Conservation (phyloP, 2,797 vertebrate species). For the Ptychadena robeensis region DNA sequence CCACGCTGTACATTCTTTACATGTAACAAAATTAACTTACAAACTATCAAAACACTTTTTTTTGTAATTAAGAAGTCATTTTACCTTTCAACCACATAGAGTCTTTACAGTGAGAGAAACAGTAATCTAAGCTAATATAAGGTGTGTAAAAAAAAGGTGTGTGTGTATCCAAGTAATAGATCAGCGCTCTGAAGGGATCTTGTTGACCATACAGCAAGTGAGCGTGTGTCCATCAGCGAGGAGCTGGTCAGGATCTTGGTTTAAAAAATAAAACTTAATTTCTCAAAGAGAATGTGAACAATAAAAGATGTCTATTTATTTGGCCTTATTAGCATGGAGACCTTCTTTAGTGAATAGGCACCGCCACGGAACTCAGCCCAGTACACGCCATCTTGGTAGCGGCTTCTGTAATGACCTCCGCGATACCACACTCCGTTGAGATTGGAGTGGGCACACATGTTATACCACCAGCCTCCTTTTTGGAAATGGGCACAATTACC, state of each 20-base stretch:
- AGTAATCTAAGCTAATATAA: no score
- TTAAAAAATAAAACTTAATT: background rate
- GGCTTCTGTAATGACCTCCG: conserved; percentile 88
- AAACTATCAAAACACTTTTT: no score
- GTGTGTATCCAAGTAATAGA: no score
- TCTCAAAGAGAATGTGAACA: background rate
- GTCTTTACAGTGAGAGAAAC: no score
- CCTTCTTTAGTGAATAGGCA: conserved; percentile 87
- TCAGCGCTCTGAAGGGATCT: no score
- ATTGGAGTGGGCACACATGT: conserved; percentile 92
- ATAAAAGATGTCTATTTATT: conserved; percentile 17
- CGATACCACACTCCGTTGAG: conserved; percentile 91
- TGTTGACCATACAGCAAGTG: no score
- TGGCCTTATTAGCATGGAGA: conserved; percentile 82
- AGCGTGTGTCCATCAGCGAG: background rate
- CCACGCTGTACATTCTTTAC: no score
- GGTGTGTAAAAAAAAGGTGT: no score
- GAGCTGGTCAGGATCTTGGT: background rate
- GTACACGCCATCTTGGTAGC: conserved; percentile 90
- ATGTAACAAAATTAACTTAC: no score
- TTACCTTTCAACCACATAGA: no score
- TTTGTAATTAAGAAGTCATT: no score
- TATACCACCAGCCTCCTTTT: conserved; percentile 94
- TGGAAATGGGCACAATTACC: conserved; percentile 93
- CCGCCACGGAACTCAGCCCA: conserved; percentile 91